Conservation (phyloP, 1,140 invertebrate species). For the Anadara kagoshimensis region DNA sequence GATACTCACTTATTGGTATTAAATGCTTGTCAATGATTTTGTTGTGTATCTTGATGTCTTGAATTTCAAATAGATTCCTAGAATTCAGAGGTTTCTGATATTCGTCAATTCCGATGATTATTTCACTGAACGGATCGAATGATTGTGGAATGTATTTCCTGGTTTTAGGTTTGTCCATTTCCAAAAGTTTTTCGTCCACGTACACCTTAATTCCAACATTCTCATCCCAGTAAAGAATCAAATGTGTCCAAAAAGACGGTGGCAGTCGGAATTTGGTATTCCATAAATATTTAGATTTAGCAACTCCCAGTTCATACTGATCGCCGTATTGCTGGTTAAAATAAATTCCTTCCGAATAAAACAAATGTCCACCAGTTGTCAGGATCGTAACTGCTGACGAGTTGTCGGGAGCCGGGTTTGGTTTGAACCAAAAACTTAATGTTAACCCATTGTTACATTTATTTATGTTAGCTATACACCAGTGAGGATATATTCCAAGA, state of each 20-base stretch:
- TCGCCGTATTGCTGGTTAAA: slow-evolving; percentile 50
- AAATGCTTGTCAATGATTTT: slow-evolving; percentile 3
- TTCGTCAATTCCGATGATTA: slow-evolving; percentile 37
- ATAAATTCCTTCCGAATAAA: slow-evolving; percentile 60
- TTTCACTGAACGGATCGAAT: slow-evolving; percentile 20
- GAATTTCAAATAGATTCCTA: slow-evolving; percentile 26
- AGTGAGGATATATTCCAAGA: slow-evolving; percentile 51
- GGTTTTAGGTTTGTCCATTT: neutral
- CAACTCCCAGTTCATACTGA: slow-evolving; percentile 61
- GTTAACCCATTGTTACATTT: slow-evolving; percentile 59
- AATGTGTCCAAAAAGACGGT: slow-evolving; percentile 32
- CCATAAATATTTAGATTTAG: slow-evolving; percentile 43
- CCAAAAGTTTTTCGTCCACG: slow-evolving; percentile 50
- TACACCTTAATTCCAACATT: slow-evolving; percentile 45
- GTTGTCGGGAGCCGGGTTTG: slow-evolving; percentile 1
- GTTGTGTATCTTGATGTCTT: slow-evolving; percentile 14
- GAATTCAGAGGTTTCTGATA: slow-evolving; percentile 28
- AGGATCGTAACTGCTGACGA: slow-evolving; percentile 42
- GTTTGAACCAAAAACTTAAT: slow-evolving; percentile 51
- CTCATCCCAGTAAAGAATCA: slow-evolving; percentile 53
- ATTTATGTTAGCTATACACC: slow-evolving; percentile 60
- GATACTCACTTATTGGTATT: neutral
- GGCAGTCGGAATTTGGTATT: slow-evolving; percentile 44
- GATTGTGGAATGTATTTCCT: slow-evolving; percentile 14
- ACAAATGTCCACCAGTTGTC: slow-evolving; percentile 56